Base-by-base conservation (phyloP, 1,140 invertebrate genomes). In the Chelonus insularis region DNA sequence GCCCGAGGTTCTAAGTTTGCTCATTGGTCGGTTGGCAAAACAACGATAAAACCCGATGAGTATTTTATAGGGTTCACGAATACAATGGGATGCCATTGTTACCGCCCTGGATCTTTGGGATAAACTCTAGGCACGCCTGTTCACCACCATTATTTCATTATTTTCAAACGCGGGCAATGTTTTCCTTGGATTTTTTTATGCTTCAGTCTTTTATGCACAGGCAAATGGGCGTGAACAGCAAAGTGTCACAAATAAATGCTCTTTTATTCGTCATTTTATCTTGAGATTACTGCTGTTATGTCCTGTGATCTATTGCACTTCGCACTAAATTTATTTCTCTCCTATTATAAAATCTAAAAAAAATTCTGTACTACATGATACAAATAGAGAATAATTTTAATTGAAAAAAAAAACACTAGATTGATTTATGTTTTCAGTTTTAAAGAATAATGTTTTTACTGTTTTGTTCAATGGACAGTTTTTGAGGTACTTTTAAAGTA, bases 21-120 rank as follows among this genome's bases (percentile, higher is more conserved):
- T 65, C 60, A 77, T 77, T 76, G 76, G 73, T 64, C 61, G 70
- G 63, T 65, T 73, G 69, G 41, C 68, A 76, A 76, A 79, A 79
- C 77, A 79, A 72, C 78, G 76, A 81, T 81, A 79, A 80, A 81
- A 75, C 66, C 68, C 77, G 77, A 81, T 79, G 78, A 81, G 79
- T 75, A 80, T 81, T 81, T 81, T 80, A 80, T 81, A 67, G 78
- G 78, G 74, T 74, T 67, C 68, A 60, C 23, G 23, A 65, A 51
- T 56, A 79, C 75, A 79, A 78, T 77, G 60, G 67, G 60, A 57
- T 73, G 68, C 74, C 72, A 74, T 68, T 70, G 67, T 55, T 25
- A 41, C 73, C 68, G 25, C 51, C 55, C 39, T 55, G 11, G 9
- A 34, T 18, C 52, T 58, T n/a, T 4, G 29, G 57, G 32, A 39